Evolutionary conservation across 2,797 vertebrate species (phyloP).

Genomic region (Parotocinclus haroldoi): DNA sequence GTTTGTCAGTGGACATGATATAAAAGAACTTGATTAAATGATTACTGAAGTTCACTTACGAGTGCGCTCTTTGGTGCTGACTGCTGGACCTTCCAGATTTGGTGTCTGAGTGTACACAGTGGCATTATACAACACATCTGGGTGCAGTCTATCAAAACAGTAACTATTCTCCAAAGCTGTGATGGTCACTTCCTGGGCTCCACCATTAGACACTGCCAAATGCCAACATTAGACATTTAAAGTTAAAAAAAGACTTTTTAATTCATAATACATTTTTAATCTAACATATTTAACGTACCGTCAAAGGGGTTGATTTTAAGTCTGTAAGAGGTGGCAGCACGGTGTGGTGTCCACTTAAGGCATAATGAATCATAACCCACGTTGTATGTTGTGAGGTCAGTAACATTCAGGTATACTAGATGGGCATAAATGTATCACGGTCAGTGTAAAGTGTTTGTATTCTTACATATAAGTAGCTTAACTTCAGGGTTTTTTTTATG

Average conservation of each 20-base stretch:
- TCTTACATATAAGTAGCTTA: neutral
- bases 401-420: constrained; percentile 93
- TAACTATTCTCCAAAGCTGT: constrained; percentile 83
- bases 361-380: constrained; percentile 88
- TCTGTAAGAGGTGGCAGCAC: constrained; percentile 94
- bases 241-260: neutral
- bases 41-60: constrained; percentile 65
- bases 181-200: constrained; percentile 91
- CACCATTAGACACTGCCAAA: constrained; percentile 51
- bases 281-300: constrained; percentile 62
- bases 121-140: constrained; percentile 84
- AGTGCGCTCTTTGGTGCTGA: constrained; percentile 83
- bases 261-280: neutral
- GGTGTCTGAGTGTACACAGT: constrained; percentile 90
- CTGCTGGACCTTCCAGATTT: constrained; percentile 90
- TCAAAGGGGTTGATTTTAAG: constrained; percentile 87
- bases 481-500: neutral
- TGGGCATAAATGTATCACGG: constrained; percentile 28
- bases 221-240: neutral
- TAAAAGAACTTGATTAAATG: neutral
- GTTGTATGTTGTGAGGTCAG: constrained; percentile 84
- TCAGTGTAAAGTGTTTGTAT: neutral
- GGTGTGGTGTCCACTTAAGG: constrained; percentile 87
- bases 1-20: neutral
- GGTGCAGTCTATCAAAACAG: constrained; percentile 86